Evolutionary conservation across 2,888 invertebrate species (phyloP).

Genomic region (Apodemia zela): DNA sequence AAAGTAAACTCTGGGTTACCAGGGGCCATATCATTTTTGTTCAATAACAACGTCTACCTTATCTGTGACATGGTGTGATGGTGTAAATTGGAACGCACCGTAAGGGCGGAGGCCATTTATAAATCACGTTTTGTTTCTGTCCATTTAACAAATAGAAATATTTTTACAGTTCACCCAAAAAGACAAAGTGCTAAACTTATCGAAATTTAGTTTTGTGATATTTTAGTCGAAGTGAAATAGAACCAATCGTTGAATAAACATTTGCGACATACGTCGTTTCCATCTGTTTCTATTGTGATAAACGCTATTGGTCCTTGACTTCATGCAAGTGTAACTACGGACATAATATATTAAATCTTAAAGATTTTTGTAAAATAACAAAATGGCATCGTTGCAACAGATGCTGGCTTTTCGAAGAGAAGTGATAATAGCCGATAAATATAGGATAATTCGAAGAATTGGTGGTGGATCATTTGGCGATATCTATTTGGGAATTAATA

Average conservation of each 20-base stretch:
- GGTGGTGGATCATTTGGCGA: slow-evolving; percentile 99
- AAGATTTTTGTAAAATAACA: slow-evolving; percentile 15
- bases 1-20: neutral
- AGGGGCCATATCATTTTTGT: neutral
- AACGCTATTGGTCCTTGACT: slow-evolving; percentile 32
- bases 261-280: slow-evolving; percentile 30
- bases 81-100: slow-evolving; percentile 34
- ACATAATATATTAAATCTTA: slow-evolving; percentile 3
- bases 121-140: slow-evolving; percentile 39
- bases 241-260: slow-evolving; percentile 29
- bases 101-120: slow-evolving; percentile 34
- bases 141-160: slow-evolving; percentile 32
- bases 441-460: slow-evolving; percentile 96
- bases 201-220: slow-evolving; percentile 39
- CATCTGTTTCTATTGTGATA: slow-evolving; percentile 30
- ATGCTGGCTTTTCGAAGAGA: slow-evolving; percentile 36
- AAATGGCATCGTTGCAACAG: slow-evolving; percentile 41
- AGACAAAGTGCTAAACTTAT: slow-evolving; percentile 41
- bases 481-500: slow-evolving; percentile 97
- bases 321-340: slow-evolving; percentile 27
- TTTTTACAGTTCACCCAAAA: slow-evolving; percentile 27
- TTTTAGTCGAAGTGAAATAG: slow-evolving; percentile 35
- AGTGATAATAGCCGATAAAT: slow-evolving; percentile 87
- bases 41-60: neutral
- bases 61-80: slow-evolving; percentile 22